Conservation (phyloP, 2,797 vertebrate genomes). For the Perodicticus potto region DNA sequence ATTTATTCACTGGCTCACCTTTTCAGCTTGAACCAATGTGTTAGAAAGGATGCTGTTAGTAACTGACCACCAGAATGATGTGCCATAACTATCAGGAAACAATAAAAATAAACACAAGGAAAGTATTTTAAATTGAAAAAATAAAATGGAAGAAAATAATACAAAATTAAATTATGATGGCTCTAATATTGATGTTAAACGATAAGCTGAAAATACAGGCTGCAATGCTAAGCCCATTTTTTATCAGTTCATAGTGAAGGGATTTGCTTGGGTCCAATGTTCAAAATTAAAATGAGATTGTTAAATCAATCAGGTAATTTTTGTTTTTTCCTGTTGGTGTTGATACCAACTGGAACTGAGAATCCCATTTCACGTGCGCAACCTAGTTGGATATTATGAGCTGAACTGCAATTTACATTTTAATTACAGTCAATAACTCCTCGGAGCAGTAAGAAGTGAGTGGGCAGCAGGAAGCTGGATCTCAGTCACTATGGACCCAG, state of each 20-base stretch:
- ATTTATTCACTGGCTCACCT: background rate
- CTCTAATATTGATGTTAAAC: background rate
- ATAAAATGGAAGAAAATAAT: background rate
- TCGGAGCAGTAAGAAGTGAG: background rate
- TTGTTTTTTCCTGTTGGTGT: background rate
- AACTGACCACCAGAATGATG: background rate
- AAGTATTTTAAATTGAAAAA: background rate
- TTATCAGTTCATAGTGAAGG: background rate
- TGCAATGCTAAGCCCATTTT: background rate
- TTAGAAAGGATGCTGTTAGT: background rate
- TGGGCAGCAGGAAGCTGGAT: slow-evolving; percentile 3
- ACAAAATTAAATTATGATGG: slow-evolving; percentile 3
- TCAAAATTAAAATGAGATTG: slow-evolving; percentile 4
- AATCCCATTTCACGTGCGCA: background rate
- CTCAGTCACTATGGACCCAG: background rate
- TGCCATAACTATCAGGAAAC: background rate
- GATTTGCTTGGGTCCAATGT: background rate
- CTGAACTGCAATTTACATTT: background rate
- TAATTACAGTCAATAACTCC: background rate
- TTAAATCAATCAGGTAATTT: slow-evolving; percentile 13
- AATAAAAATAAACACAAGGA: background rate
- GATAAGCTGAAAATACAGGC: background rate
- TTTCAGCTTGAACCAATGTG: background rate
- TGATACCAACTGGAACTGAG: background rate
- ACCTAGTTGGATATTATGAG: background rate